Evolutionary conservation across 1,140 invertebrate genomes (phyloP), one percentile per base, ranked within the genome.

Genomic region (Drosophila mayri): DNA sequence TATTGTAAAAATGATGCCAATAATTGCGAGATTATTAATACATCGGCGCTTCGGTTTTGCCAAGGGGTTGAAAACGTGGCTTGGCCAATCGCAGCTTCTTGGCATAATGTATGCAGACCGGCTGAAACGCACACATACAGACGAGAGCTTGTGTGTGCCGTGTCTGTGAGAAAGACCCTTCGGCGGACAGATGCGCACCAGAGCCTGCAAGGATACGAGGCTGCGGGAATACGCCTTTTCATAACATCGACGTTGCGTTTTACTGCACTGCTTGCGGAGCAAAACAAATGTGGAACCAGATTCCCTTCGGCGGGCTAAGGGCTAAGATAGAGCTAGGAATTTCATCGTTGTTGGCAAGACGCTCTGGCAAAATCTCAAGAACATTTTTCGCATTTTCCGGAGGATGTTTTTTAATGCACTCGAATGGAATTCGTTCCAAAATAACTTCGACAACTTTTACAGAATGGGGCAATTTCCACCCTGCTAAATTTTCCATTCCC

Each of bases 371-470:
- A 90, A 81, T 85, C 75, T 60, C 67, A 90, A 85, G 86, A 85
- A 85, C 61, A 90, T 90, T 86, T 90, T 81, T 90, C n/a, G 78
- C 77, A 90, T 90, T 55, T 58, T 85, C 63, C 28, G 43, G 28
- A 62, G 59, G 49, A 81, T 84, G 76, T 84, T 90, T 81, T 76
- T 81, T 90, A 90, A 90, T 90, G 65, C 82, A 90, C 78, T 90
- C 74, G 44, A 81, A 81, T 76, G 85, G 81, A 90, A 90, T 90
- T 74, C 54, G 59, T 81, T 76, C 71, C 68, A 88, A 80, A 88
- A 90, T 90, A 85, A 85, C 81, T 75, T 81, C 67, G 78, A 47
- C 73, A 76, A 90, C 80, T 73, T 58, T 58, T 49, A 55, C 57
- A 74, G 83, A 80, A 54, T 55, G 65, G 55, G 62, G 67, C 61